Percentiles rank a stretch among this genome's conserved stretches.
phyloP scores from a whole-genome alignment of 2,888 invertebrate species.

The Muscina levida region DNA sequence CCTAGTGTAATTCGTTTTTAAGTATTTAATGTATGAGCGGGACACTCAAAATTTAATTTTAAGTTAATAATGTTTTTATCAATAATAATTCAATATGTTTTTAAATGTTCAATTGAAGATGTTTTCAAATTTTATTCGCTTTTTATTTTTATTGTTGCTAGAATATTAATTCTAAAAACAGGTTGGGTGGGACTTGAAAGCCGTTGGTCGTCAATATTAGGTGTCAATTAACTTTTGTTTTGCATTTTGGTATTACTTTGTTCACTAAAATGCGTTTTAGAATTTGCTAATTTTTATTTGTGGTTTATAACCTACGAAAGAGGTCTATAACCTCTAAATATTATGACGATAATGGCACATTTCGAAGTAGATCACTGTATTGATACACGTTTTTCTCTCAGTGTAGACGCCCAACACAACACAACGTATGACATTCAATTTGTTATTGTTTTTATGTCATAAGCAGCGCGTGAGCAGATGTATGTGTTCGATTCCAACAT shows the following conservation, averaged over 20 bases:
- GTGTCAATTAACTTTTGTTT: no score
- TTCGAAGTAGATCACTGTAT: no score
- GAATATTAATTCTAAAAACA: neutral
- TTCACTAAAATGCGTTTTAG: conserved; percentile 45
- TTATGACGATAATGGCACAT: neutral
- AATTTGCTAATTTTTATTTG: conserved; percentile 26
- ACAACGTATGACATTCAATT: no score
- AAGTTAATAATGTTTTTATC: no score
- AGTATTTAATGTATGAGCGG: no score
- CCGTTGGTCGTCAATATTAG: conserved; percentile 8
- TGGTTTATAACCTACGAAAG: neutral
- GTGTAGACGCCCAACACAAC: neutral
- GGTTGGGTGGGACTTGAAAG: no score
- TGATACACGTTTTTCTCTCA: neutral
- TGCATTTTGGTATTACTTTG: no score
- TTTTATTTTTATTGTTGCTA: neutral
- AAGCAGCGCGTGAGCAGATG: no score
- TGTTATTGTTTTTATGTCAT: no score
- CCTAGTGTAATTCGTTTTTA: no score
- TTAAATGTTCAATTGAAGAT: neutral
- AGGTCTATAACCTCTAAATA: conserved; percentile 44
- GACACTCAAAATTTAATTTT: no score
- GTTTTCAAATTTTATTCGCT: neutral
- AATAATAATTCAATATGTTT: neutral
- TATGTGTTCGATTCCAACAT: conserved; percentile 25